A percentile compares a stretch with the other conserved stretches of the same genome.
Conservation (phyloP, 2,888 invertebrate genomes). For the Volucella bombylans region DNA sequence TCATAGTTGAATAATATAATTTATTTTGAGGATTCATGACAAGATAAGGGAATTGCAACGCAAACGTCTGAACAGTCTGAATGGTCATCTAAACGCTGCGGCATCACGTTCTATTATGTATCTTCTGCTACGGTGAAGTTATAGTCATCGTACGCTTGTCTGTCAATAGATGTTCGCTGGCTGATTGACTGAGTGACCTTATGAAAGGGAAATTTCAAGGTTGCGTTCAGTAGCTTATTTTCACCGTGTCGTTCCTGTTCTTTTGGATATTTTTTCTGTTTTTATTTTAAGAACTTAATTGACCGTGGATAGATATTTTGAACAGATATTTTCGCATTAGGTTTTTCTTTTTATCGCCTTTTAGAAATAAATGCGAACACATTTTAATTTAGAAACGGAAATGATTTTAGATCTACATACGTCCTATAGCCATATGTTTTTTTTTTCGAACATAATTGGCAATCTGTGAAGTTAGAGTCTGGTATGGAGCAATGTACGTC, state of each 20-base stretch:
- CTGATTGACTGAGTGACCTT: constrained; percentile 38
- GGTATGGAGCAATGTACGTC: not conserved
- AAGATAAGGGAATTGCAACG: constrained; percentile 18
- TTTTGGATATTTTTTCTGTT: no score
- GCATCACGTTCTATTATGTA: not conserved
- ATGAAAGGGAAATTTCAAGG: constrained; percentile 32
- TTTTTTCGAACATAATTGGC: not conserved
- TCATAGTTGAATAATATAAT: constrained; percentile 6
- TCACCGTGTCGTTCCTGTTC: not conserved
- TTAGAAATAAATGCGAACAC: not conserved
- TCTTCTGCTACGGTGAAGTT: constrained; percentile 4
- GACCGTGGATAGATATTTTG: constrained; percentile 20
- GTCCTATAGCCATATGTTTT: not conserved
- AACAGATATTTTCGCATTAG: not conserved
- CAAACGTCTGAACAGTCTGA: not conserved
- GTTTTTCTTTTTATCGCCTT: not conserved
- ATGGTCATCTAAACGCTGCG: not conserved
- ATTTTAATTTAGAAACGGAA: constrained; percentile 34
- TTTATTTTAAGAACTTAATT: constrained; percentile 11
- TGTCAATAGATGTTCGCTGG: not conserved
- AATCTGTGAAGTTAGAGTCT: no score
- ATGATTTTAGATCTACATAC: constrained; percentile 25
- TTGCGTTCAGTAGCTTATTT: not conserved
- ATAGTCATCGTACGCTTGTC: not conserved
- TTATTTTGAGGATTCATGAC: constrained; percentile 2